phyloP scores from a whole-genome alignment of 1,140 invertebrate genomes.

The Colletes latitarsis region DNA sequence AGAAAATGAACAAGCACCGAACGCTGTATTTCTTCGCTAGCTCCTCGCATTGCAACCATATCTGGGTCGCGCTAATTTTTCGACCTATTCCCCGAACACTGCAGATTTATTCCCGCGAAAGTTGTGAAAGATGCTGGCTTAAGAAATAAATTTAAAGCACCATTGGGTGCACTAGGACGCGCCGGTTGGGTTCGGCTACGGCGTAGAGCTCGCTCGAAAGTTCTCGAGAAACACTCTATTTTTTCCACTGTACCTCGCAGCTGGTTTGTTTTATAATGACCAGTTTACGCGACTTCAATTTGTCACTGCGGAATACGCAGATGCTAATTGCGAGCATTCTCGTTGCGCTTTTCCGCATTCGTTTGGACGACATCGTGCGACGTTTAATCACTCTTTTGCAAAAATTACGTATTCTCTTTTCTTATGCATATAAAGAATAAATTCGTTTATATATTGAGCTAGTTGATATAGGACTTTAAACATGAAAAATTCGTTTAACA shows the following conservation, averaged over 20 bases:
- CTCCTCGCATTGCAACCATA: background rate
- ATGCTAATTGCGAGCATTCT: background rate
- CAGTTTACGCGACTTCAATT: background rate
- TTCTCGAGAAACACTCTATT: background rate
- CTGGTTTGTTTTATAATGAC: constrained; percentile 10
- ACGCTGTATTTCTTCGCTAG: background rate
- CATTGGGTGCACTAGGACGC: constrained; percentile 25
- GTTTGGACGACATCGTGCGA: background rate
- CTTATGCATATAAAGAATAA: too few species aligned
- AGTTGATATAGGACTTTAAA: too few species aligned
- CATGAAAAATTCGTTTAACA: too few species aligned
- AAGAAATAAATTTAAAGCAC: constrained; percentile 47
- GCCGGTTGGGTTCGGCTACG: background rate
- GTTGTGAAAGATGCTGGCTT: constrained; percentile 34
- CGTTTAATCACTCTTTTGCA: too few species aligned
- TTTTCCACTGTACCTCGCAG: too few species aligned
- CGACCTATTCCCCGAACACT: constrained; percentile 8
- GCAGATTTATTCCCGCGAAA: constrained; percentile 37
- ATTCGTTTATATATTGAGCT: too few species aligned
- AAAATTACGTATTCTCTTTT: too few species aligned
- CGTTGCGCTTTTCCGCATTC: background rate
- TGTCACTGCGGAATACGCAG: background rate
- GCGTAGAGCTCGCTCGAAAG: constrained; percentile 8
- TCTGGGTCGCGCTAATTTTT: constrained; percentile 25
- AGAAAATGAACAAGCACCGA: constrained; percentile 8